A percentile compares a stretch with the other conserved stretches of the same genome.
phyloP scores from a whole-genome alignment of 2,888 invertebrate genomes.

The Stegana nigrithorax region DNA sequence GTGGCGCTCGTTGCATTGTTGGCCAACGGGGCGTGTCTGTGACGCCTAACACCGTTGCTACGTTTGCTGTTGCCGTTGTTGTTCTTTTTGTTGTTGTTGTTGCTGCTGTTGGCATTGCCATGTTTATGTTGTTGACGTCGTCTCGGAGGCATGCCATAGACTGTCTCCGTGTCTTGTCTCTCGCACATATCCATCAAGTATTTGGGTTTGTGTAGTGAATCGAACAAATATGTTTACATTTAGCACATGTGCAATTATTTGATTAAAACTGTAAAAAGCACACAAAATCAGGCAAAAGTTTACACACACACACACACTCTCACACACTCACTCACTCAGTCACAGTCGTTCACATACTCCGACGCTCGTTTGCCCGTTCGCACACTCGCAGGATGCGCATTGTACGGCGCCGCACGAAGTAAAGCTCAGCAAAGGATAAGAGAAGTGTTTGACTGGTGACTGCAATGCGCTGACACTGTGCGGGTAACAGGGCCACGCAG shows the following conservation, averaged over 20 bases:
- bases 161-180: slow-evolving; percentile 24
- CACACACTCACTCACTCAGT: background rate
- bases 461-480: no score
- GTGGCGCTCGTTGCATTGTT: slow-evolving; percentile 1
- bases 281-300: slow-evolving; percentile 64
- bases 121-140: slow-evolving; percentile 31
- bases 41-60: background rate
- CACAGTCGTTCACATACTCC: background rate
- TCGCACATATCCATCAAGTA: slow-evolving; percentile 38
- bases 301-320: slow-evolving; percentile 40
- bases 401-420: background rate
- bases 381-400: slow-evolving; percentile 11
- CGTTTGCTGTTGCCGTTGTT: slow-evolving; percentile 12
- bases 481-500: slow-evolving; percentile 6
- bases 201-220: slow-evolving; percentile 57
- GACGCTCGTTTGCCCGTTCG: no score
- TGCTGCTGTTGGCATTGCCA: no score
- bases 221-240: slow-evolving; percentile 67
- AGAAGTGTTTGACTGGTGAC: no score
- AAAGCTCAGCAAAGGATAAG: background rate
- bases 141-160: slow-evolving; percentile 16
- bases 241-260: slow-evolving; percentile 67
- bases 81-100: slow-evolving; percentile 22
- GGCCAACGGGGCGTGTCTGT: slow-evolving; percentile 11
- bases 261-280: slow-evolving; percentile 66